These are phyloP conservation scores for Parapsyche elsis DNA, from an alignment of 1,140 invertebrate genomes.

Conservation along the genomic window DNA sequence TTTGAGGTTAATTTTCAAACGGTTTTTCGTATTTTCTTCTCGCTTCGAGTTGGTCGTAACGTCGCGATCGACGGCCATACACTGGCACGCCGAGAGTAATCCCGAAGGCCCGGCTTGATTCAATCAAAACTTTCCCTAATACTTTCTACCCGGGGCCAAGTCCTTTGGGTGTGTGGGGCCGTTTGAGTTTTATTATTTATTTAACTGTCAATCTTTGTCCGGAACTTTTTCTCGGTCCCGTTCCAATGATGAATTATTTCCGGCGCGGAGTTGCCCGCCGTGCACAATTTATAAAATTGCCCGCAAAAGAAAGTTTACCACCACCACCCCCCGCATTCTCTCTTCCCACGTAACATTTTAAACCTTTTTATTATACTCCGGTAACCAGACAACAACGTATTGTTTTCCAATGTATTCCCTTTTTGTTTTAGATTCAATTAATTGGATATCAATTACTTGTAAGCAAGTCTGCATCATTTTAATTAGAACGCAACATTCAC, in stretches of 20 bases:
- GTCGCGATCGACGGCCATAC: background rate
- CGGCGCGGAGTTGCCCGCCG: conserved; percentile 31
- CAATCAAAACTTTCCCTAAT: conserved; percentile 56
- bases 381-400: too few species aligned
- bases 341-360: too few species aligned
- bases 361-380: too few species aligned
- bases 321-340: too few species aligned
- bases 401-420: too few species aligned
- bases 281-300: background rate
- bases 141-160: conserved; percentile 40
- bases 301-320: background rate
- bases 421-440: too few species aligned
- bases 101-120: conserved; percentile 48
- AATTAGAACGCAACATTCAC: too few species aligned
- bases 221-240: conserved; percentile 45
- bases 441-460: too few species aligned
- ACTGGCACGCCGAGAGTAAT: background rate
- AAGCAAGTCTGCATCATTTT: too few species aligned
- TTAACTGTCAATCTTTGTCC: conserved; percentile 53
- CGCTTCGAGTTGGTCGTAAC: background rate
- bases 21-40: background rate
- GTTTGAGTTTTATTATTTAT: conserved; percentile 55
- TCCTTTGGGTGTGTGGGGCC: conserved; percentile 4
- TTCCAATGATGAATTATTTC: conserved; percentile 52
- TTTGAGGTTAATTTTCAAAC: background rate